Conservation (phyloP, 35 echinoderm and acorn worm genomes). For the Eucidaris tribuloides region DNA sequence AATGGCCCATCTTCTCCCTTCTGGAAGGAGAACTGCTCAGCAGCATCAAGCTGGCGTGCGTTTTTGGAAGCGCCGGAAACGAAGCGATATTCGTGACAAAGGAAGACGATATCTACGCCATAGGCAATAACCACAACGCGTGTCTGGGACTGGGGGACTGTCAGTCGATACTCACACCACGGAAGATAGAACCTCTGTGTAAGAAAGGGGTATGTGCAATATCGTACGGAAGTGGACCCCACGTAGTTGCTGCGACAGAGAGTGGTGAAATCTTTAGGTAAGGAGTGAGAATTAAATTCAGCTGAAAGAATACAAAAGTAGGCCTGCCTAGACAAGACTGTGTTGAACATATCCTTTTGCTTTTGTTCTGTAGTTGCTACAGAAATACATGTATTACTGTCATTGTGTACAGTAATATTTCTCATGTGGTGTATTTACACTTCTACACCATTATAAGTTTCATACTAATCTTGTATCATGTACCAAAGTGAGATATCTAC, state of each 20-base stretch:
- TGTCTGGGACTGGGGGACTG: conserved; percentile 86
- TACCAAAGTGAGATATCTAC: too few species aligned
- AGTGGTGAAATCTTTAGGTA: conserved; percentile 88
- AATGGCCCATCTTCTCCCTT: conserved; percentile 93
- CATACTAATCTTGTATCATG: too few species aligned
- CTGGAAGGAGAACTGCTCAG: conserved; percentile 56
- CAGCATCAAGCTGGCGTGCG: conserved; percentile 74
- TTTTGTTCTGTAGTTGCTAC: too few species aligned
- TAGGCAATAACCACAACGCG: conserved; percentile 92
- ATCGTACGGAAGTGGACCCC: conserved; percentile 92
- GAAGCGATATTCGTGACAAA: conserved; percentile 90
- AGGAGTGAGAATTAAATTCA: too few species aligned
- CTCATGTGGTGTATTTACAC: too few species aligned
- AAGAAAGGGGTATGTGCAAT: conserved; percentile 64
- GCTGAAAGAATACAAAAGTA: too few species aligned
- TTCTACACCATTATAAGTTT: too few species aligned
- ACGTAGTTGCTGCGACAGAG: conserved; percentile 88
- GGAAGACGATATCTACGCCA: conserved; percentile 84
- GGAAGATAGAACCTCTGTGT: conserved; percentile 85
- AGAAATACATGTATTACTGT: too few species aligned
- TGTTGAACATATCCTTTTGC: too few species aligned
- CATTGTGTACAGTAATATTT: too few species aligned
- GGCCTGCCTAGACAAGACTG: too few species aligned
- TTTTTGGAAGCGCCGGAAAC: conserved; percentile 88
- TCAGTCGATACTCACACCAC: conserved; percentile 71